Evolutionary conservation across 2,113 vertebrate species (phyloP), one percentile per base, ranked within the genome.

Genomic region (Geococcyx californianus): DNA sequence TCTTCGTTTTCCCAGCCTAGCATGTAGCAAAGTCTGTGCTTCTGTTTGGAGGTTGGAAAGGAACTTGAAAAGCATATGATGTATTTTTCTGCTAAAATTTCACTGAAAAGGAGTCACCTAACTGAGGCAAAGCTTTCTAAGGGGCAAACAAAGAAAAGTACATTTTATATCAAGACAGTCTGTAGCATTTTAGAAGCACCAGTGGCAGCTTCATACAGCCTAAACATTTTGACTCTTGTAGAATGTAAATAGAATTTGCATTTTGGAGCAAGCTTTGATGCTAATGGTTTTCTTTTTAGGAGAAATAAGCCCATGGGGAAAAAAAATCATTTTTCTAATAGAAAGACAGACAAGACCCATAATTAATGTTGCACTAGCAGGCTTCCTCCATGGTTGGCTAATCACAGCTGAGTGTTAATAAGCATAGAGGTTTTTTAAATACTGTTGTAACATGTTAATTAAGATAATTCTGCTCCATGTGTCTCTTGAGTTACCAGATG

Each of bases 361-460:
- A 97, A 97, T 96, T 97, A 75, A 60, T 93, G 83, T 93, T 94
- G 88, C 67, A 58, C 82, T 97, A 90, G 56, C 42, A 74, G 63
- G 63, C 92, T 94, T 97, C 89, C 89, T 90, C 81, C 8, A 4
- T 96, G 97, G 70, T 69, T 95, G 94, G 74, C 95, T 97, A 96
- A 97, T 96, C 93, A 74, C 85, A 81, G 93, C 95, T 84, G 96
- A 95, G 96, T 91, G 93, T 93, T 97, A 98, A 97, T 97, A 97
- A 95, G 97, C 95, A 63, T 76, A 60, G 60, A 94, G 80, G 60
- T 54, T 96, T 95, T 98, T 96, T 44, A 94, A 93, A 92, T 96
- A 97, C 93, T 96, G 69, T 97, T 97, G 96, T 96, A 97, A 97
- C 96, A 91, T 97, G 97, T 98, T 98, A 97, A 98, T 98, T 98